Evolutionary conservation across 2,113 vertebrate genomes (phyloP), one percentile per base, ranked within the genome.

Genomic region (Morone saxatilis): DNA sequence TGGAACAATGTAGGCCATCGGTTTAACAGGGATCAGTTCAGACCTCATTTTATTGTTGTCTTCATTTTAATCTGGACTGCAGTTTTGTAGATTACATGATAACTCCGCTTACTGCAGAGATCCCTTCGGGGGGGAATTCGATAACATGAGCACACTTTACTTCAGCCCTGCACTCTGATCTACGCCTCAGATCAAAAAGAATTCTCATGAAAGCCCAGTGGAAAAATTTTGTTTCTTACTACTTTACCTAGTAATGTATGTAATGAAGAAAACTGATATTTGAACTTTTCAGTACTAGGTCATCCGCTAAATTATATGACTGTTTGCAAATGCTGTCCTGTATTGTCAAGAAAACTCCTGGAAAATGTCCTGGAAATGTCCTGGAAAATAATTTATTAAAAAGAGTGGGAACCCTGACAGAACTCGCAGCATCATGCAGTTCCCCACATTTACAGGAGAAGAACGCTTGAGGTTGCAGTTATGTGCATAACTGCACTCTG

Each of bases 381-480:
- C 31, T 31, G 31, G 31, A 31, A 31, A 31, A 31, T 31, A 31
- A 31, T 31, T 31, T 31, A 2, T 31, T 31, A 31, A 31, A 31
- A 31, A 31, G 31, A 31, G 31, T 31, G 31, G 31, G 31, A 31
- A 31, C 31, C 31, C 31, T 71, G 66, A 83, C 20, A 43, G 20
- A 61, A 67, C 5, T 36, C 11, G 16, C 53, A 67, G 5, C 25
- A 16, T 41, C 14, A 54, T 53, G 17, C 36, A 31, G 36, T 41
- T 36, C 36, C 3, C 22, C 41, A 68, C 19, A 53, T 13, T 31
- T 43, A 10, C 22, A 7, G 10, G 9, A 31, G 11, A 56, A 19
- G 38, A 82, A 53, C 8, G 36, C 78, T 76, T 50, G 1, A 5
- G 67, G 66, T 62, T 68, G 45, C 25, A 59, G 48, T 76, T 78